Evolutionary conservation across 1,140 invertebrate species (phyloP).

Genomic region (Reticulitermes speratus): DNA sequence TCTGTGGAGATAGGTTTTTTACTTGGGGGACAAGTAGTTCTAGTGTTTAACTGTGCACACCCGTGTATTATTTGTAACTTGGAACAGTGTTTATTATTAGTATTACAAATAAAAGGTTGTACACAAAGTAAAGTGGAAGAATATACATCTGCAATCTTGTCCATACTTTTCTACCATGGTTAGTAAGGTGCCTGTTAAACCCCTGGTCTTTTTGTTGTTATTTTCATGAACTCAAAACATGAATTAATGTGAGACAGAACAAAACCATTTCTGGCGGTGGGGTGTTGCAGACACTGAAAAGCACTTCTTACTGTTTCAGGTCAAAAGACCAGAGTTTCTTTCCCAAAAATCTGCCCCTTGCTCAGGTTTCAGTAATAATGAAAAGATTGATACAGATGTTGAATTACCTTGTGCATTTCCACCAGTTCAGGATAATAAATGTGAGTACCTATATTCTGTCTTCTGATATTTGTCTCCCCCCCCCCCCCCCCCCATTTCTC

Average conservation of each 20-base stretch:
- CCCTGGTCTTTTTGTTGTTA: neutral
- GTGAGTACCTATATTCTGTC: neutral
- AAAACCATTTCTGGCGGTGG: neutral
- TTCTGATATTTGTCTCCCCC: too few relatives aligned
- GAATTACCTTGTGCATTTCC: neutral
- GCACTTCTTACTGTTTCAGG: slow-evolving; percentile 22
- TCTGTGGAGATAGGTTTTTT: neutral
- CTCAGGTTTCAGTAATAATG: neutral
- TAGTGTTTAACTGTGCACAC: slow-evolving; percentile 3
- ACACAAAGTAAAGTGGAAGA: neutral
- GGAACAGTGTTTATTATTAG: neutral
- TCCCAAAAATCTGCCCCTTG: neutral
- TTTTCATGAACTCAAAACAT: neutral
- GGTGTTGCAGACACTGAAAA: neutral
- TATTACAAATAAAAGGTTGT: slow-evolving; percentile 3
- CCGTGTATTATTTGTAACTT: slow-evolving; percentile 14
- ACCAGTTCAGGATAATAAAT: neutral
- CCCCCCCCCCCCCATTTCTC: too few relatives aligned
- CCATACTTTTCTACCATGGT: too few relatives aligned
- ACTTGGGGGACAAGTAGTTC: neutral
- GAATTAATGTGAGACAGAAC: neutral
- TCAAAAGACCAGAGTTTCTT: slow-evolving; percentile 22
- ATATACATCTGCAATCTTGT: too few relatives aligned
- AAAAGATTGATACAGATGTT: neutral
- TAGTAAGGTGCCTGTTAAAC: neutral